Evolutionary conservation across 2,797 vertebrate species (phyloP), one percentile per base, ranked within the genome.

Genomic region (Centroberyx gerrardi): DNA sequence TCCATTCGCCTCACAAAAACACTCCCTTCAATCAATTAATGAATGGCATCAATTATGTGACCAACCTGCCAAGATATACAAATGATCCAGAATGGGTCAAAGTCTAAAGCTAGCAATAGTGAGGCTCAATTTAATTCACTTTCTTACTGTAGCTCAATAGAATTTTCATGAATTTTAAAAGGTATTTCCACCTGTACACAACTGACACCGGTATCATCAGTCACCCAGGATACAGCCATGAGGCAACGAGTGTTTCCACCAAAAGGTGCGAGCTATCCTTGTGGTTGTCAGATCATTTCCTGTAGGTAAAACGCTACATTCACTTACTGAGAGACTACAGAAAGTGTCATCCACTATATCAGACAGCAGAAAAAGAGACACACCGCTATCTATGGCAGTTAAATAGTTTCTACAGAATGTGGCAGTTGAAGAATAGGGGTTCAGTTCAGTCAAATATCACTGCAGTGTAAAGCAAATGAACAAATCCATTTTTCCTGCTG

Each of bases 31-130:
- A 91, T 93, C 88, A 86, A 76, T 76, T 90, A 94, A 93, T 90
- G 91, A 92, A 92, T 84, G 77, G 80, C 84, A 88, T 93, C 87
- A 92, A 87, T 92, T 90, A 88, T 78, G 56, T 62, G 63, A 72
- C 81, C 13, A 40, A 62, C 71, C 81, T 91, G 86, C 89, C 91
- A 87, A 78, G 75, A 76, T 77, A 80, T 77, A 90, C 84, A 88
- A 84, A 91, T 91, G 80, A 89, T 81, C 82, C 72, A 71, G 52
- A 84, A 40, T 28, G 74, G 81, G 82, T 86, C 83, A 75, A 68
- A 83, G 80, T 91, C 83, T 80, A 68, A 89, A 74, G 80, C 82
- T 27, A 68, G 69, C 58, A 62, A 42, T 53, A 77, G 71, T 58
- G 36, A 17, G 53, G 64, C 67, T 74, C 51, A 12, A 62, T 72